Evolutionary conservation across 1,140 invertebrate genomes (phyloP).

Genomic region (Atopsyche davidsoni): DNA sequence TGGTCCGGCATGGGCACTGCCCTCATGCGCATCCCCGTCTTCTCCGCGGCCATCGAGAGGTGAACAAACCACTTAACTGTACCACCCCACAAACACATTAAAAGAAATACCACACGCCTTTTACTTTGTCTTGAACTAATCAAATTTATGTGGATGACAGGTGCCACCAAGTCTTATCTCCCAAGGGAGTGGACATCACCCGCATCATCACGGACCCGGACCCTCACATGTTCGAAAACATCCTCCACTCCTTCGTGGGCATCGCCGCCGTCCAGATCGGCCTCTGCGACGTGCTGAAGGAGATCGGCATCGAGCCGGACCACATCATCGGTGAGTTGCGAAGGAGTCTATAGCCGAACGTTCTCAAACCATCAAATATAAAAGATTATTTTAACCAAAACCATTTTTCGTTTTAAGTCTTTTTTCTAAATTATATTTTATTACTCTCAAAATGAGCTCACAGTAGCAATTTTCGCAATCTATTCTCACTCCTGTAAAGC

Average conservation of each 20-base stretch:
- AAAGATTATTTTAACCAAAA: not conserved
- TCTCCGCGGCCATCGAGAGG: conserved; percentile 64
- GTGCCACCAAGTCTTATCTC: conserved; percentile 65
- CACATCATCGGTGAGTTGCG: conserved; percentile 68
- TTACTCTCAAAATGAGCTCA: no score
- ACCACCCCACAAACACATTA: not conserved
- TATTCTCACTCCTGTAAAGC: no score
- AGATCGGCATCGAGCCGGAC: conserved; percentile 69
- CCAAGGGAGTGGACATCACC: conserved; percentile 72
- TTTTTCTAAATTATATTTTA: conserved; percentile 5
- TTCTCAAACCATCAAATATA: conserved; percentile 40
- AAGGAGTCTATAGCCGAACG: not conserved
- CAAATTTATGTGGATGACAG: conserved; percentile 27
- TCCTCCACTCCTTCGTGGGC: conserved; percentile 83
- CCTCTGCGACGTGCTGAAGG: conserved; percentile 68
- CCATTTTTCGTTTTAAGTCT: not conserved
- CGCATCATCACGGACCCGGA: conserved; percentile 71
- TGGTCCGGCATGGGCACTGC: conserved; percentile 77
- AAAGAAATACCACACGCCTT: not conserved
- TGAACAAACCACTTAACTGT: conserved; percentile 32
- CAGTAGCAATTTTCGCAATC: no score
- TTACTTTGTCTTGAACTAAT: not conserved
- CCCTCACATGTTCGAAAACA: conserved; percentile 70
- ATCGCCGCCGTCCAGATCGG: conserved; percentile 87
- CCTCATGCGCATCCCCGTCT: conserved; percentile 60